phyloP scores from a whole-genome alignment of 2,797 vertebrate genomes.

The Gallinago nigripennis region DNA sequence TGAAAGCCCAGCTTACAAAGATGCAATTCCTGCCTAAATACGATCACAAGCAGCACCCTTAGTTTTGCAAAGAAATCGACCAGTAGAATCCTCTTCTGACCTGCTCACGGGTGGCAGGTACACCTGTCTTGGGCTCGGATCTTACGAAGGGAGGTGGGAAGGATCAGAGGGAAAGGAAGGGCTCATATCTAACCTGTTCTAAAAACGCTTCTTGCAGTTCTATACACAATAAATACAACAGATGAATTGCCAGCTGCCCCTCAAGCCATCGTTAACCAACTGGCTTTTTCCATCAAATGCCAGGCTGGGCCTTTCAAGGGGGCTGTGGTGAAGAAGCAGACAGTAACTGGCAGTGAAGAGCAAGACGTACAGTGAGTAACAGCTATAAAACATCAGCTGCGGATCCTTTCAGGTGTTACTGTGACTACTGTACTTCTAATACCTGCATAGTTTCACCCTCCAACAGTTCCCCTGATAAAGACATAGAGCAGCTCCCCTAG shows the following conservation, averaged over 20 bases:
- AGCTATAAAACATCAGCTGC: neutral
- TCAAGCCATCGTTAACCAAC: neutral
- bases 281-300: neutral
- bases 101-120: neutral
- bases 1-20: neutral
- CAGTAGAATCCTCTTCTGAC: neutral
- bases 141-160: neutral
- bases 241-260: neutral
- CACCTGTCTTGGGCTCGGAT: neutral
- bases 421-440: neutral
- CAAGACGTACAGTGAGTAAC: neutral
- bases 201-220: neutral
- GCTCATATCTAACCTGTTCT: neutral
- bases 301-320: neutral
- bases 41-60: neutral
- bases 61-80: neutral
- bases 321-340: neutral
- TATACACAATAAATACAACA: neutral
- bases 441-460: neutral
- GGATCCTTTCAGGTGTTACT: slow-evolving; percentile 1
- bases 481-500: neutral
- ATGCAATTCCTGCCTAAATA: neutral
- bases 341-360: neutral
- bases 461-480: neutral
- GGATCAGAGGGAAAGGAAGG: neutral